These are phyloP conservation scores for Pagetopsis macropterus DNA, from an alignment of 2,797 vertebrate species.

Conservation along the genomic window DNA sequence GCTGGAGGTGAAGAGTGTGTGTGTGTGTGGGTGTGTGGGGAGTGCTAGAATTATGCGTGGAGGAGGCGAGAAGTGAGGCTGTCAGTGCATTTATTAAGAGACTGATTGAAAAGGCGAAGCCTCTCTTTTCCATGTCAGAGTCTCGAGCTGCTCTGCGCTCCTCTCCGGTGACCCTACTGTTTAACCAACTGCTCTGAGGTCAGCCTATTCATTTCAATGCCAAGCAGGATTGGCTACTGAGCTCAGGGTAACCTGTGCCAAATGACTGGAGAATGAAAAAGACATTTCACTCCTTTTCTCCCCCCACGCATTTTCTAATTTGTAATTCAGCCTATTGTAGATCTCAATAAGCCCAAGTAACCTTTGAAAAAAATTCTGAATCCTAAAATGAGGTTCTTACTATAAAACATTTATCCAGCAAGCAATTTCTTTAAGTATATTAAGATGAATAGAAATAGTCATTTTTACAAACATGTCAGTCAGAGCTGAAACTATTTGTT, in stretches of 20 bases:
- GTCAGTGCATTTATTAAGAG: conserved; percentile 61
- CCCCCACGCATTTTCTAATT: neutral
- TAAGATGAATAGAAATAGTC: neutral
- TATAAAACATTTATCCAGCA: conserved; percentile 15
- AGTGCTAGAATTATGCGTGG: conserved; percentile 49
- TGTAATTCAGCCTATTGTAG: conserved; percentile 6
- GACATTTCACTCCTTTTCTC: conserved; percentile 25
- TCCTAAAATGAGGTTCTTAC: conserved; percentile 7
- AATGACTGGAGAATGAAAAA: conserved; percentile 45
- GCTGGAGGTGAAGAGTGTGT: conserved; percentile 52
- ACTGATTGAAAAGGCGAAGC: conserved; percentile 64
- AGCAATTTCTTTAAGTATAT: conserved; percentile 19
- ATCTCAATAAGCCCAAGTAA: conserved; percentile 48
- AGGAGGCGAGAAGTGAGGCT: conserved; percentile 68
- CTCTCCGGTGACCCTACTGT: conserved; percentile 60
- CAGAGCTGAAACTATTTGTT: neutral
- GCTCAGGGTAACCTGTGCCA: conserved; percentile 24
- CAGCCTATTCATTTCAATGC: conserved; percentile 63
- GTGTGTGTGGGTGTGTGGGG: conserved; percentile 34
- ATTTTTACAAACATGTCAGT: conserved; percentile 1
- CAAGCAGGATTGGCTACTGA: conserved; percentile 28
- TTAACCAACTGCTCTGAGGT: conserved; percentile 73
- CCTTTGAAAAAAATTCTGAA: conserved; percentile 42
- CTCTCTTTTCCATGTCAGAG: conserved; percentile 51
- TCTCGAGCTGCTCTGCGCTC: conserved; percentile 48